phyloP scores from a whole-genome alignment of 2,888 invertebrate genomes.

The Aethes cnicana region DNA sequence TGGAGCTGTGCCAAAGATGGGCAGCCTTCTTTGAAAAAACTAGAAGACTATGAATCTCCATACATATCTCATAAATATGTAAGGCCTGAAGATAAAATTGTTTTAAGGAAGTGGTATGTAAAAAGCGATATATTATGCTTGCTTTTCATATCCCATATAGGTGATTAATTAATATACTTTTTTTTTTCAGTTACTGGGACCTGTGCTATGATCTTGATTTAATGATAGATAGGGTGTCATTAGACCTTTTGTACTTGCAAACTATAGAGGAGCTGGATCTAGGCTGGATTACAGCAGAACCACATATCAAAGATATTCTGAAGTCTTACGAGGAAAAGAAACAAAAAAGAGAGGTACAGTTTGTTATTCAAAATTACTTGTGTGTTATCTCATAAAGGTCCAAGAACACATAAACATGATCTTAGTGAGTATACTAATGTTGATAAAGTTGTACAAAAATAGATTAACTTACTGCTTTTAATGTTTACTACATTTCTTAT shows the following conservation, averaged over 20 bases:
- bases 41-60: slow-evolving; percentile 98
- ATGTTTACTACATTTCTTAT: no score
- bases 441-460: no score
- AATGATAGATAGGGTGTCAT: slow-evolving; percentile 89
- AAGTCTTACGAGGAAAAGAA: slow-evolving; percentile 87
- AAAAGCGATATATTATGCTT: not conserved
- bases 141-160: not conserved
- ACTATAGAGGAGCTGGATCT: slow-evolving; percentile 92
- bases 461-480: no score
- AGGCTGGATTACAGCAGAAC: slow-evolving; percentile 91
- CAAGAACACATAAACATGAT: not conserved
- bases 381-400: not conserved
- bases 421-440: not conserved
- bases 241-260: slow-evolving; percentile 94
- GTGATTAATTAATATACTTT: no score
- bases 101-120: slow-evolving; percentile 86
- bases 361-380: not conserved
- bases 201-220: slow-evolving; percentile 90
- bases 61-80: slow-evolving; percentile 94
- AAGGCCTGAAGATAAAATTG: slow-evolving; percentile 88
- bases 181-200: slow-evolving; percentile 94
- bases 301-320: slow-evolving; percentile 86
- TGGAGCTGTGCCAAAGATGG: slow-evolving; percentile 88
- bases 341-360: slow-evolving; percentile 89
- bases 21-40: slow-evolving; percentile 89